Conservation (phyloP, 1,140 invertebrate species). For the Eriocheir sinensis region DNA sequence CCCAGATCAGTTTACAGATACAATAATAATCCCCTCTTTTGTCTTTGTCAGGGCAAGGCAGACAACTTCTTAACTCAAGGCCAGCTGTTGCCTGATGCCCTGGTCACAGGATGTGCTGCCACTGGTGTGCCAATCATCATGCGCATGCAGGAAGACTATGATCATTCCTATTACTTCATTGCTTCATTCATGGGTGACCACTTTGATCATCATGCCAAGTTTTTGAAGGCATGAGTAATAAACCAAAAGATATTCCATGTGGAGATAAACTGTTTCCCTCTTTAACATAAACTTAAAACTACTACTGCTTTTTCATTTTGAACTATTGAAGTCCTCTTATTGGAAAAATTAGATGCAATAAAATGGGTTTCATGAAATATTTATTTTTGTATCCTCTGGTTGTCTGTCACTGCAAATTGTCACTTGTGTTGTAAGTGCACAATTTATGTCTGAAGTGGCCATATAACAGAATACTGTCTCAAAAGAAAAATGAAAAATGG, state of each 20-base stretch:
- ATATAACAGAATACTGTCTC: too few relatives aligned
- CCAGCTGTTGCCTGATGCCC: slow-evolving; percentile 93
- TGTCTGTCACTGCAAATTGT: too few relatives aligned
- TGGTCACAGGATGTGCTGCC: slow-evolving; percentile 88
- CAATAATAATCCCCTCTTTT: too few relatives aligned
- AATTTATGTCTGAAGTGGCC: too few relatives aligned
- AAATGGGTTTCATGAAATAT: too few relatives aligned
- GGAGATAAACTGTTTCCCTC: neutral
- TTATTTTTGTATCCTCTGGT: too few relatives aligned
- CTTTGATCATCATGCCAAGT: slow-evolving; percentile 91
- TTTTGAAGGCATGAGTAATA: slow-evolving; percentile 67
- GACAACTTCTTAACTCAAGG: slow-evolving; percentile 91
- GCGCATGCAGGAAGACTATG: slow-evolving; percentile 93
- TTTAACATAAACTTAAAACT: too few relatives aligned
- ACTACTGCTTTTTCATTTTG: neutral
- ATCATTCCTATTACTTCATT: slow-evolving; percentile 98
- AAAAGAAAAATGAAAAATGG: too few relatives aligned
- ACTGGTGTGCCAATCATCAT: slow-evolving; percentile 88
- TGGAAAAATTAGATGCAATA: neutral
- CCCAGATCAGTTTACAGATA: too few relatives aligned
- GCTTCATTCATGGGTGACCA: slow-evolving; percentile 97
- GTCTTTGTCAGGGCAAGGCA: slow-evolving; percentile 87
- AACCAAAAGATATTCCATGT: neutral
- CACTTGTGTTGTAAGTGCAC: too few relatives aligned
- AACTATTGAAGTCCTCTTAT: neutral